Evolutionary conservation across 2,888 invertebrate genomes (phyloP).

Genomic region (Phorcus lineatus): DNA sequence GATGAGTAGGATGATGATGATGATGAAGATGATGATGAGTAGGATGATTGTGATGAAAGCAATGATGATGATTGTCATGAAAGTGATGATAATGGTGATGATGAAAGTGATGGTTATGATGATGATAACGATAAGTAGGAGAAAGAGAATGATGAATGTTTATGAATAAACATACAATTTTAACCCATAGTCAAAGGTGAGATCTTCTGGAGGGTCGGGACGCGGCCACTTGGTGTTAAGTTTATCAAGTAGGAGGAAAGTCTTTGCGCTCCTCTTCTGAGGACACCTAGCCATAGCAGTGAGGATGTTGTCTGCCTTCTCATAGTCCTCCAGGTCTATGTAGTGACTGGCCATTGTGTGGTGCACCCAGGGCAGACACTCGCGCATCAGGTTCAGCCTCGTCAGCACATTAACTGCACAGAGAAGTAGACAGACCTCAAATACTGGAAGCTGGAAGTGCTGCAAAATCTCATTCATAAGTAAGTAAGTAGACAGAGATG

Average conservation of each 20-base stretch:
- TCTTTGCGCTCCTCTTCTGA: not conserved
- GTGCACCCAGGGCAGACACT: conserved; percentile 37
- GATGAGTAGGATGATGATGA: too few species aligned
- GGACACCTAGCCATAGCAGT: conserved; percentile 28
- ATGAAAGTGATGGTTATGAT: too few species aligned
- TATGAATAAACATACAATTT: conserved; percentile 16
- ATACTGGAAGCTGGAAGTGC: too few species aligned
- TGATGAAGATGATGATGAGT: conserved; percentile 49
- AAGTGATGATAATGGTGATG: too few species aligned
- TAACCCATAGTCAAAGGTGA: conserved; percentile 48
- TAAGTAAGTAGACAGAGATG: too few species aligned
- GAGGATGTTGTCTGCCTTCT: conserved; percentile 39
- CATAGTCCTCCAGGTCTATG: conserved; percentile 26
- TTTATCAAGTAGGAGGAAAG: conserved; percentile 35
- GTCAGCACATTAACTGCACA: conserved; percentile 38
- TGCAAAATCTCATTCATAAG: too few species aligned
- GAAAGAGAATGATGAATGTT: conserved; percentile 50
- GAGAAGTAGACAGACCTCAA: too few species aligned
- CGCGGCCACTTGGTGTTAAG: conserved; percentile 28
- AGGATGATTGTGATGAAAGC: too few species aligned
- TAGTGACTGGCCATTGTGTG: conserved; percentile 39
- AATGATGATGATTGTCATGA: too few species aligned
- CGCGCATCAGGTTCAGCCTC: conserved; percentile 38
- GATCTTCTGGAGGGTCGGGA: conserved; percentile 31
- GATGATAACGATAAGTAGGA: too few species aligned